A percentile compares a stretch with the other conserved stretches of the same genome.
Evolutionary conservation across 2,888 invertebrate genomes (phyloP).

Genomic region (Abscondita cerata): DNA sequence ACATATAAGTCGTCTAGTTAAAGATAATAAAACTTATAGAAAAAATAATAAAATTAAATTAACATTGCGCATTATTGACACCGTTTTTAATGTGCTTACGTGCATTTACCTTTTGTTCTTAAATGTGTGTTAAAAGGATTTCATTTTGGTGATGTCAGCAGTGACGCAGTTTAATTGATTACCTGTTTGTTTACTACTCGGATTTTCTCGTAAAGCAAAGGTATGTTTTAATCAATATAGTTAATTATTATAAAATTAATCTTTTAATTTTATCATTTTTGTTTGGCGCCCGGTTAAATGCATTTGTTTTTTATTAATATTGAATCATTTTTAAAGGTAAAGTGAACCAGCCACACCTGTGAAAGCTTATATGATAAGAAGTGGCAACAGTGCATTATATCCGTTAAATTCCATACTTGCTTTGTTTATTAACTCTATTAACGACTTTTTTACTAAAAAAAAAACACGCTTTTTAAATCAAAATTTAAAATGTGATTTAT

Average conservation of each 20-base stretch:
- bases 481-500: no score
- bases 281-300: constrained; percentile 7
- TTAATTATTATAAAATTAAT: no score
- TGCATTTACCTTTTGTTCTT: background rate
- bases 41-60: background rate
- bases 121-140: constrained; percentile 18
- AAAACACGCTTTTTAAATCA: background rate
- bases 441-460: constrained; percentile 17
- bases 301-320: background rate
- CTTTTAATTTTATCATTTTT: background rate
- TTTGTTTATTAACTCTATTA: constrained; percentile 19
- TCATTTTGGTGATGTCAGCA: constrained; percentile 35
- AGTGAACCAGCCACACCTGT: constrained; percentile 46
- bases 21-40: constrained; percentile 19
- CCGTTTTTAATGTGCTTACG: background rate
- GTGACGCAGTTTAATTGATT: constrained; percentile 34
- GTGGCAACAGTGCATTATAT: constrained; percentile 43
- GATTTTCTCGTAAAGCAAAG: constrained; percentile 11
- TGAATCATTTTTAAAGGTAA: constrained; percentile 23
- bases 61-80: background rate
- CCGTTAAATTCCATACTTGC: constrained; percentile 22
- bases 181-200: constrained; percentile 36
- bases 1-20: constrained; percentile 14
- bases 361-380: constrained; percentile 38
- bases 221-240: no score